Evolutionary conservation across 2,797 vertebrate species (phyloP), one percentile per base, ranked within the genome.

Genomic region (Hybognathus amarus): DNA sequence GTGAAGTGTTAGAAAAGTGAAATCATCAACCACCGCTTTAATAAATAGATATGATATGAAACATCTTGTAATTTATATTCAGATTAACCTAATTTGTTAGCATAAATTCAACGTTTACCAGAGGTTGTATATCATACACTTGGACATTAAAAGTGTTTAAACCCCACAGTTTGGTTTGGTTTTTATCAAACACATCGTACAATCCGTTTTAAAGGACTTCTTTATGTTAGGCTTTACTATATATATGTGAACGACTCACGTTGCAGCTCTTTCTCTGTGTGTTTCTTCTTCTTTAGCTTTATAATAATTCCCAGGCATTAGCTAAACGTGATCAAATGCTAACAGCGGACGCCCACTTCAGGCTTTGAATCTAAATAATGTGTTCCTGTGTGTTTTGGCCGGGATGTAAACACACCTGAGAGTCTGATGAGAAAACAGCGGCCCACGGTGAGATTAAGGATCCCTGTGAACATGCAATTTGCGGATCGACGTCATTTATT

Each of bases 381-480:
- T 74, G 30, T 54, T 20, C 8, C 54, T 70, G 66, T 20, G 66
- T 27, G 67, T 59, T 70, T 27, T 27, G 20, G 24, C n/a, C 56
- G 8, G 42, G 45, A 50, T 13, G 12, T 50, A 67, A 67, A 79
- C 63, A 63, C 54, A 66, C 27, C 27, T 36, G 61, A 52, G 33
- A 69, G 45, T 66, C 17, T 75, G 66, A 76, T 66, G 70, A 75
- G 70, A 75, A 76, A 75, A 27, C 70, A 27, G 61, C 59, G 10
- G 27, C 59, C 7, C 27, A 27, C 9, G 13, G 56, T 30, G 59
- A 40, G 71, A 40, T 76, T 82, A 67, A 5, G 61, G 22, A 17
- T 64, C 59, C 61, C 61, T 4, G 36, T 7, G 56, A 40, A 82
- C 33, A 82, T 52, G 12, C 45, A 52, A 74, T 74, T 66, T 73